Conservation (phyloP, 1,140 invertebrate species). For the Pseudachorutes palmiensis region DNA sequence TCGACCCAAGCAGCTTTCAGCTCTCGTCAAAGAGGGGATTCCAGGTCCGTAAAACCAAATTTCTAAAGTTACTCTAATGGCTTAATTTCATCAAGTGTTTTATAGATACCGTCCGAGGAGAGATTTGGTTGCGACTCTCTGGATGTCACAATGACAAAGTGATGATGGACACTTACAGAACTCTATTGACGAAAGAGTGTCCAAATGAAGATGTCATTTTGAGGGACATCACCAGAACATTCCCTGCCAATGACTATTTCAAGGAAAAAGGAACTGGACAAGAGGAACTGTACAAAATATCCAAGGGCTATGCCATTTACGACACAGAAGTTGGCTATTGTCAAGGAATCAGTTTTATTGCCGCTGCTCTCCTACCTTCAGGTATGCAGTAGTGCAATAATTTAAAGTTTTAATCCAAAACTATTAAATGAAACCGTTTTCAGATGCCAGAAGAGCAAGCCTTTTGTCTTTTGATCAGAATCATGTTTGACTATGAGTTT, state of each 20-base stretch:
- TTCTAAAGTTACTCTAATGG: slow-evolving; percentile 10
- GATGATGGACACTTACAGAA: slow-evolving; percentile 84
- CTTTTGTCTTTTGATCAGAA: slow-evolving; percentile 88
- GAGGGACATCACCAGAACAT: slow-evolving; percentile 93
- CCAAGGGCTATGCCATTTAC: slow-evolving; percentile 93
- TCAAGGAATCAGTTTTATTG: slow-evolving; percentile 94
- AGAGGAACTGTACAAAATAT: slow-evolving; percentile 89
- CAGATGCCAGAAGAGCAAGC: slow-evolving; percentile 99
- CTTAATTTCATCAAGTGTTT: slow-evolving; percentile 6
- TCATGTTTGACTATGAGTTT: slow-evolving; percentile 95
- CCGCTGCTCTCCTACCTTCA: slow-evolving; percentile 89
- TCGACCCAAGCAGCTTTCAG: slow-evolving; percentile 63
- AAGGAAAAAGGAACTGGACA: slow-evolving; percentile 87
- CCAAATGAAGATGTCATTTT: slow-evolving; percentile 75
- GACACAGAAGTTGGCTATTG: slow-evolving; percentile 97
- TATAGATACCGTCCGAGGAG: slow-evolving; percentile 79
- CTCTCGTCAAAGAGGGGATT: slow-evolving; percentile 77
- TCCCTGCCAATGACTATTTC: slow-evolving; percentile 97
- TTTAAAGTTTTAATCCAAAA: background rate
- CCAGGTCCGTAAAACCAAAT: slow-evolving; percentile 46
- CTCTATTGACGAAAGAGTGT: slow-evolving; percentile 78
- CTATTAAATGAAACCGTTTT: too few relatives aligned
- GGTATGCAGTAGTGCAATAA: slow-evolving; percentile 52
- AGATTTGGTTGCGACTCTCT: slow-evolving; percentile 93
- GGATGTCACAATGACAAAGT: slow-evolving; percentile 70